phyloP scores from a whole-genome alignment of 2,113 vertebrate genomes.

The Platichthys stellatus region DNA sequence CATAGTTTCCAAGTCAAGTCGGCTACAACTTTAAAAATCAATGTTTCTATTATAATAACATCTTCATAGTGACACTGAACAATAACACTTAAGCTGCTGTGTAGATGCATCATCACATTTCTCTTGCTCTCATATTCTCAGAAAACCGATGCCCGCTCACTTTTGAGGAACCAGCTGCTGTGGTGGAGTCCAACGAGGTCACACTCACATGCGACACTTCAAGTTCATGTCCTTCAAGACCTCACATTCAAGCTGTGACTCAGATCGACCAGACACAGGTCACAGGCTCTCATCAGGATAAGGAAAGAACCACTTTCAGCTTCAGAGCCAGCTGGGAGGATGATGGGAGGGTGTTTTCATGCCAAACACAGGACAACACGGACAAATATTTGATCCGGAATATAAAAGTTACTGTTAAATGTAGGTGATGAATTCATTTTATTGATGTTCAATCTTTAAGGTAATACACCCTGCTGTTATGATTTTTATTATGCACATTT shows the following conservation, averaged over 20 bases:
- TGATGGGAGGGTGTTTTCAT: conserved; percentile 59
- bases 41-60: too few species aligned
- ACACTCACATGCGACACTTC: conserved; percentile 58
- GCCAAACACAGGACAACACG: background rate
- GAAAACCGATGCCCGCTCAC: conserved; percentile 71
- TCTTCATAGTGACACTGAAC: too few species aligned
- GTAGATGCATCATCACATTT: background rate
- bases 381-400: conserved; percentile 37
- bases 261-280: fast-evolving
- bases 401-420: too few species aligned
- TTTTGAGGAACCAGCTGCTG: conserved; percentile 1
- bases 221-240: background rate
- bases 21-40: too few species aligned
- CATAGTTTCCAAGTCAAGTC: too few species aligned
- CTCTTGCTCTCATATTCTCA: conserved; percentile 36
- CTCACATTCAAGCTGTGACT: conserved; percentile 2
- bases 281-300: fast-evolving
- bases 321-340: conserved; percentile 31
- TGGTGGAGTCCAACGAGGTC: fast-evolving
- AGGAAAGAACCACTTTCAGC: fast-evolving
- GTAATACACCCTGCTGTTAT: too few species aligned
- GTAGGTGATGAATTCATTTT: too few species aligned
- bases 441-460: too few species aligned
- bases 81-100: too few species aligned
- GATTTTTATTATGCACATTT: too few species aligned